phyloP scores from a whole-genome alignment of 2,113 vertebrate species.

The Phaetusa simplex region DNA sequence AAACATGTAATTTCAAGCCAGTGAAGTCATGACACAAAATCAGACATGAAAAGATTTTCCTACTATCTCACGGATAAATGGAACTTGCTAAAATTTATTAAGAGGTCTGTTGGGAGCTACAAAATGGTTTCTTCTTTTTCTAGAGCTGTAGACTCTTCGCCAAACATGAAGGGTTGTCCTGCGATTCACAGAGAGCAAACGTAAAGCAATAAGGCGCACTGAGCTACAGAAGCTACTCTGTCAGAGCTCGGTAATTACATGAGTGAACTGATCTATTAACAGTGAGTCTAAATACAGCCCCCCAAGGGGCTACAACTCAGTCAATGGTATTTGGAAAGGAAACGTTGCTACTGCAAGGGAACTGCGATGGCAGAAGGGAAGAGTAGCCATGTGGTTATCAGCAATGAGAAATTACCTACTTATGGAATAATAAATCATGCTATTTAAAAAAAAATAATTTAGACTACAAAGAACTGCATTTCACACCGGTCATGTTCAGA shows the following conservation, averaged over 20 bases:
- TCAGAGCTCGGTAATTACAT: slow-evolving; percentile 2
- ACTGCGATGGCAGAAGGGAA: neutral
- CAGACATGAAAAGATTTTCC: slow-evolving; percentile 43
- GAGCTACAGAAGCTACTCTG: neutral
- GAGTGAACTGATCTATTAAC: slow-evolving; percentile 23
- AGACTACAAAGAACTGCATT: neutral
- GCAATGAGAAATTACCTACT: slow-evolving; percentile 3
- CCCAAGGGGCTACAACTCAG: slow-evolving; percentile 4
- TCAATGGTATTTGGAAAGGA: neutral
- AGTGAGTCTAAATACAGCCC: slow-evolving; percentile 38
- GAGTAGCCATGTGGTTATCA: neutral
- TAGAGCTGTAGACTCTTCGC: neutral
- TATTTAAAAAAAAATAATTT: neutral
- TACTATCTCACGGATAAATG: neutral
- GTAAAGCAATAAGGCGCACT: neutral
- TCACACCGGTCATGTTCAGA: neutral
- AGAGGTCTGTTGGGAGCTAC: neutral
- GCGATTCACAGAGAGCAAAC: neutral
- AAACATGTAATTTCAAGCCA: slow-evolving; percentile 31
- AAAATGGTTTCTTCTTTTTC: neutral
- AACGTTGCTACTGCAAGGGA: neutral
- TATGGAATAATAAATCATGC: neutral
- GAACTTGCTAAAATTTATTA: neutral
- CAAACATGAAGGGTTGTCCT: neutral
- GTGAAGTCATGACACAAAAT: slow-evolving; percentile 31